Evolutionary conservation across 2,888 invertebrate genomes (phyloP).

Genomic region (Parnassius smintheus): DNA sequence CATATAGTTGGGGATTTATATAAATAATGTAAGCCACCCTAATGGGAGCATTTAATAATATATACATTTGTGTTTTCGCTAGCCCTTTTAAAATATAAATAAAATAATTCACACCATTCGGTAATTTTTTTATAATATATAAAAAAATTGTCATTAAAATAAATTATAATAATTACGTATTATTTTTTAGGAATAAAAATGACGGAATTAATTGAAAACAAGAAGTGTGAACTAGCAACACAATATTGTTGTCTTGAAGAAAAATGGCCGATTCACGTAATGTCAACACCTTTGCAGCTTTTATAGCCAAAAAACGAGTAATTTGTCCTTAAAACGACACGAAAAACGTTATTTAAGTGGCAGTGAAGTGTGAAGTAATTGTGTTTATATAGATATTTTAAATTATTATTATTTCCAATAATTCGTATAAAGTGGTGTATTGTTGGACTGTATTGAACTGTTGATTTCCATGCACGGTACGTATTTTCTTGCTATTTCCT

Average conservation of each 20-base stretch:
- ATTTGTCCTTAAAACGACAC: constrained; percentile 25
- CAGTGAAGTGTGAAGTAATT: constrained; percentile 50
- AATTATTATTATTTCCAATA: constrained; percentile 34
- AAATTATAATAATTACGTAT: too few species aligned
- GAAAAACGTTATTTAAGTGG: constrained; percentile 32
- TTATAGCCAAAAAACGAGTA: constrained; percentile 61
- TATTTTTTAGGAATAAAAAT: too few species aligned
- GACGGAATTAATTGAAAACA: neutral
- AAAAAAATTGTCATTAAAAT: too few species aligned
- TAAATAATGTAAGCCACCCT: too few species aligned
- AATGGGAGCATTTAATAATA: too few species aligned
- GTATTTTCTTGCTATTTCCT: constrained; percentile 48
- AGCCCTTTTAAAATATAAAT: too few species aligned
- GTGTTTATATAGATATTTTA: constrained; percentile 37
- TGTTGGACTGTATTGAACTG: constrained; percentile 45
- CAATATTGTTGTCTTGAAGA: constrained; percentile 62
- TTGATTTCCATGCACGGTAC: constrained; percentile 68
- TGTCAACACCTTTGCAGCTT: constrained; percentile 69
- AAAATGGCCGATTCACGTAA: constrained; percentile 72
- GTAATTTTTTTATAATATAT: too few species aligned
- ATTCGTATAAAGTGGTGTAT: constrained; percentile 45
- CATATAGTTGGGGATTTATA: too few species aligned
- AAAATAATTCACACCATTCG: too few species aligned
- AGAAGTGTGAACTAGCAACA: constrained; percentile 48
- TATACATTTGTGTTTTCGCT: too few species aligned